Evolutionary conservation across 1,140 invertebrate genomes (phyloP).

Genomic region (Sitophilus oryzae): DNA sequence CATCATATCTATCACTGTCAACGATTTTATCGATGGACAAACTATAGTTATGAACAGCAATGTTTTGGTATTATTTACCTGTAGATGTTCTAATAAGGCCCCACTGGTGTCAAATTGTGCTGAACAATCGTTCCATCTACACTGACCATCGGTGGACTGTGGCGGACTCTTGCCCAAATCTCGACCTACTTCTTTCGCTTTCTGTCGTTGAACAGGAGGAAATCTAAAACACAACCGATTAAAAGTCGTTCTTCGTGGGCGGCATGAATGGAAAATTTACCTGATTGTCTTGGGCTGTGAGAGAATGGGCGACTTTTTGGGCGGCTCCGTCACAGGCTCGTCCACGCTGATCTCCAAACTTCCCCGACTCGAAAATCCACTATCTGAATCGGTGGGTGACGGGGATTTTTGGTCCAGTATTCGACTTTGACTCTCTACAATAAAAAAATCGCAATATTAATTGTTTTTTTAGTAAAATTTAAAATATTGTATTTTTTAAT

Average conservation of each 20-base stretch:
- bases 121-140: slow-evolving; percentile 82
- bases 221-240: slow-evolving; percentile 45
- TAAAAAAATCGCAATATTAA: not conserved
- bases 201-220: slow-evolving; percentile 49
- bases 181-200: slow-evolving; percentile 36
- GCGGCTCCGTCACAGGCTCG: slow-evolving; percentile 24
- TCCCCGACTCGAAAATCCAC: slow-evolving; percentile 34
- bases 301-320: slow-evolving; percentile 56
- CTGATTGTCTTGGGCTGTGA: slow-evolving; percentile 72
- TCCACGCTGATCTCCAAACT: slow-evolving; percentile 35
- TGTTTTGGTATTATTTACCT: too few relatives aligned
- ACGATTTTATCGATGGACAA: too few relatives aligned
- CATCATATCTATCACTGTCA: too few relatives aligned
- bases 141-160: slow-evolving; percentile 47
- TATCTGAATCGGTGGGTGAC: slow-evolving; percentile 35
- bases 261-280: not conserved
- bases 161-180: slow-evolving; percentile 33
- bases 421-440: slow-evolving; percentile 5
- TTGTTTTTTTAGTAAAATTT: not conserved
- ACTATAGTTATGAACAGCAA: too few relatives aligned
- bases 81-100: slow-evolving; percentile 82
- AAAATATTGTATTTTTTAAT: too few relatives aligned
- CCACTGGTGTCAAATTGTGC: slow-evolving; percentile 68
- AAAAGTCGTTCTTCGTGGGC: not conserved
- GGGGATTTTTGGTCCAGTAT: slow-evolving; percentile 20